Percentiles rank a stretch among this genome's conserved stretches.
These are phyloP conservation scores for Hafferia zeledoni DNA, from an alignment of 2,797 vertebrate species.

Conservation along the genomic window DNA sequence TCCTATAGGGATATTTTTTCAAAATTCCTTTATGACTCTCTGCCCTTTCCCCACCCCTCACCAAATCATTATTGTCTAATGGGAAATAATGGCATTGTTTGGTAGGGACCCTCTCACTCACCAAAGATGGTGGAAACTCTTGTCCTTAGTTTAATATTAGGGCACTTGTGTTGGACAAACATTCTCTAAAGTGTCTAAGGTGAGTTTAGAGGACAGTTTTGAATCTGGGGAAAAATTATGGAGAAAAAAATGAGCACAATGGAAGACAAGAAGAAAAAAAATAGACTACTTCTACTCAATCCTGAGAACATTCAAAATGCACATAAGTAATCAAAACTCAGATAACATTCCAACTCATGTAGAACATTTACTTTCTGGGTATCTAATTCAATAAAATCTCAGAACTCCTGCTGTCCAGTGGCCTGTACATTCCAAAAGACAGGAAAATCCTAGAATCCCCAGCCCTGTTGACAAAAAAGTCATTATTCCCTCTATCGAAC, in stretches of 20 bases:
- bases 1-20: neutral
- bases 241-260: neutral
- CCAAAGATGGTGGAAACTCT: neutral
- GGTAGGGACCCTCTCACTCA: neutral
- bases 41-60: fast-evolving
- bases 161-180: neutral
- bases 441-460: neutral
- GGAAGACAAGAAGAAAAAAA: neutral
- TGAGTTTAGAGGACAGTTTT: neutral
- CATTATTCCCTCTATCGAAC: neutral
- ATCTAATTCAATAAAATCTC: conserved; percentile 2
- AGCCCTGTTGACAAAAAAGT: neutral
- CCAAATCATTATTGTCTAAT: neutral
- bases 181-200: neutral
- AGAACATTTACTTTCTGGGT: neutral
- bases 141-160: neutral
- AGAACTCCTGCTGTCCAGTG: neutral
- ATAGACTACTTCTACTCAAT: neutral
- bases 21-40: neutral
- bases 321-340: neutral
- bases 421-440: conserved; percentile 11
- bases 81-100: neutral
- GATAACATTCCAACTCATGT: neutral
- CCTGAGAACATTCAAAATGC: neutral
- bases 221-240: neutral